Percentiles rank a stretch among this genome's conserved stretches.
Conservation (phyloP, 2,113 vertebrate species). For the Lagenorhynchus albirostris region DNA sequence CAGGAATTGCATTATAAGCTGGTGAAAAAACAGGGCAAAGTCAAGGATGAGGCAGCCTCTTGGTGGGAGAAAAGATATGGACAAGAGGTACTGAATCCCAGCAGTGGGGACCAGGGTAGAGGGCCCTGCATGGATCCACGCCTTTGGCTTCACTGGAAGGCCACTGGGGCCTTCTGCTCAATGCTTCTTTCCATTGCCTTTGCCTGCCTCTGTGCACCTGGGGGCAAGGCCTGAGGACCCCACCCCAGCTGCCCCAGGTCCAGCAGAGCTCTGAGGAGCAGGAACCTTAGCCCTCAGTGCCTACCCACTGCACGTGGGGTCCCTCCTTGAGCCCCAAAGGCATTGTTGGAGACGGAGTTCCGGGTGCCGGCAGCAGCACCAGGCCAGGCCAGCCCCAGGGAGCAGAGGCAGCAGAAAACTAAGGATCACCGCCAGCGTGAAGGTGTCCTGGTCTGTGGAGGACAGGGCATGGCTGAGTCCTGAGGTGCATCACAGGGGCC, state of each 20-base stretch:
- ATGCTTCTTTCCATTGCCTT: neutral
- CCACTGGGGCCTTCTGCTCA: neutral
- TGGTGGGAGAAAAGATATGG: neutral
- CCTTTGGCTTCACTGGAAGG: neutral
- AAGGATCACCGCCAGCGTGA: constrained; percentile 83
- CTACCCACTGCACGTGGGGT: constrained; percentile 70
- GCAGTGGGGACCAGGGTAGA: accelerated
- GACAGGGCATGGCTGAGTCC: neutral
- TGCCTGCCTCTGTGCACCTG: neutral
- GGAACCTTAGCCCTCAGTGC: neutral
- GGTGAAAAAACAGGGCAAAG: neutral
- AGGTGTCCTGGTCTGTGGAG: constrained; percentile 80
- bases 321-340: constrained; percentile 82
- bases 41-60: neutral
- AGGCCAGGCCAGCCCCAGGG: constrained; percentile 78
- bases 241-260: neutral
- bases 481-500: accelerated
- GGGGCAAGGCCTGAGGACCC: neutral
- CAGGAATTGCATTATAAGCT: neutral
- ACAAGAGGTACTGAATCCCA: neutral
- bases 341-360: constrained; percentile 82
- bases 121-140: no score
- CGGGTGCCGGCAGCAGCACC: constrained; percentile 87
- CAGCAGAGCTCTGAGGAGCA: neutral
- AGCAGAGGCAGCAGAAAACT: constrained; percentile 89